These are phyloP conservation scores for Hymenochirus boettgeri DNA, from an alignment of 2,113 vertebrate genomes.

Conservation along the genomic window DNA sequence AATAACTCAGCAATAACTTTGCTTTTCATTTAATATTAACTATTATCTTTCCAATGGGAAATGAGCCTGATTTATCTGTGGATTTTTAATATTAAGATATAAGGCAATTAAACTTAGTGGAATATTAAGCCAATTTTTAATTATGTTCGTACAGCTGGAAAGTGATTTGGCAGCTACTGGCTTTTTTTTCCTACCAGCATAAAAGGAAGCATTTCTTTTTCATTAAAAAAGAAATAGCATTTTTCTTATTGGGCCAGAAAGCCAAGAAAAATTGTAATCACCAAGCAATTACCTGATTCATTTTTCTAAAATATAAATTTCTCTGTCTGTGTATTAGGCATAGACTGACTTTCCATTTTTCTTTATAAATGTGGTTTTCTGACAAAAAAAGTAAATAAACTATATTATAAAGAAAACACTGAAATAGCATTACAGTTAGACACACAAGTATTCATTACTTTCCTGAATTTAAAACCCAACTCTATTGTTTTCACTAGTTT, in stretches of 20 bases:
- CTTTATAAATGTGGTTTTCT: constrained; percentile 9
- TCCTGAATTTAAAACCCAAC: no score
- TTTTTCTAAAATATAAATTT: neutral
- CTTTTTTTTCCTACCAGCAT: constrained; percentile 9
- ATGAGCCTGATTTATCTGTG: constrained; percentile 23
- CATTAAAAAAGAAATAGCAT: constrained; percentile 9
- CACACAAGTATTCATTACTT: no score
- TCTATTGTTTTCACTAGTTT: no score
- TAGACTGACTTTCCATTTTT: neutral
- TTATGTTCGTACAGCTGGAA: constrained; percentile 32
- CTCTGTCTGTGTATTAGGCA: neutral
- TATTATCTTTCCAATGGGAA: constrained; percentile 34
- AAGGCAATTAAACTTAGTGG: constrained; percentile 29
- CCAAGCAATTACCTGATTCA: constrained; percentile 4
- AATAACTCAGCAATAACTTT: constrained; percentile 21
- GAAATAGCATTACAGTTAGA: no score
- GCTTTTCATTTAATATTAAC: constrained; percentile 28
- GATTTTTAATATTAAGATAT: constrained; percentile 25
- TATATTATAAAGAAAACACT: no score
- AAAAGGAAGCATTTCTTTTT: constrained; percentile 16
- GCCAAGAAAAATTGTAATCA: constrained; percentile 6
- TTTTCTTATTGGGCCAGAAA: constrained; percentile 5
- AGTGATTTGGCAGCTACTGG: constrained; percentile 23
- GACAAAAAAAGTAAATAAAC: neutral
- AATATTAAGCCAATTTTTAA: constrained; percentile 38